Evolutionary conservation across 2,113 vertebrate genomes (phyloP).

Genomic region (Amazona vittata): DNA sequence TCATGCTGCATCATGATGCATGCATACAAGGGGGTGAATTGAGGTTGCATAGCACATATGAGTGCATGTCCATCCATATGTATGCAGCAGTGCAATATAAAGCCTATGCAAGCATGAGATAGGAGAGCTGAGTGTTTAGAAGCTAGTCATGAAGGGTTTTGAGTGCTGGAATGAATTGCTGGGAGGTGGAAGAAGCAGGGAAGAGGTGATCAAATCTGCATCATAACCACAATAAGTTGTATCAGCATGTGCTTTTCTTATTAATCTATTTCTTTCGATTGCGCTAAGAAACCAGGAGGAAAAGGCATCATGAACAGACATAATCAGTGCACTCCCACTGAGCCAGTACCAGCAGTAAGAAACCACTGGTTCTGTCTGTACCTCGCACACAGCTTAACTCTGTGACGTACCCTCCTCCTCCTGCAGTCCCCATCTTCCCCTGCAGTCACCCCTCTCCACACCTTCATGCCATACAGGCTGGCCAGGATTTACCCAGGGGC

Average conservation of each 20-base stretch:
- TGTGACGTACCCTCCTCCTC: background rate
- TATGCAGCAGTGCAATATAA: background rate
- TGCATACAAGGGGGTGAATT: background rate
- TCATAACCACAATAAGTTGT: background rate
- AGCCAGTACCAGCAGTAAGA: background rate
- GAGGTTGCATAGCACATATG: background rate
- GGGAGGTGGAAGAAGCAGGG: background rate
- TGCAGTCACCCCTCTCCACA: background rate
- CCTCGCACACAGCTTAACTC: background rate
- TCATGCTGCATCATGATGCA: background rate
- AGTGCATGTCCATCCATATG: fast-evolving
- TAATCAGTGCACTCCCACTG: background rate
- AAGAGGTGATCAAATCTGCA: background rate
- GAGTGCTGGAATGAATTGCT: background rate
- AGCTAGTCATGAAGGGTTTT: background rate
- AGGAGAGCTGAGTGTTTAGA: background rate
- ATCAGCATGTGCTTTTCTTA: background rate
- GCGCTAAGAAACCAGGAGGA: background rate
- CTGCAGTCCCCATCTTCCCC: background rate
- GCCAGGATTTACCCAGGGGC: background rate
- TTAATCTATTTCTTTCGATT: background rate
- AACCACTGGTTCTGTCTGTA: background rate
- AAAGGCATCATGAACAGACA: background rate
- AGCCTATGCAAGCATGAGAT: background rate
- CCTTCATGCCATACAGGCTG: fast-evolving